phyloP scores from a whole-genome alignment of 2,113 vertebrate genomes.

The Syrmaticus mikado region DNA sequence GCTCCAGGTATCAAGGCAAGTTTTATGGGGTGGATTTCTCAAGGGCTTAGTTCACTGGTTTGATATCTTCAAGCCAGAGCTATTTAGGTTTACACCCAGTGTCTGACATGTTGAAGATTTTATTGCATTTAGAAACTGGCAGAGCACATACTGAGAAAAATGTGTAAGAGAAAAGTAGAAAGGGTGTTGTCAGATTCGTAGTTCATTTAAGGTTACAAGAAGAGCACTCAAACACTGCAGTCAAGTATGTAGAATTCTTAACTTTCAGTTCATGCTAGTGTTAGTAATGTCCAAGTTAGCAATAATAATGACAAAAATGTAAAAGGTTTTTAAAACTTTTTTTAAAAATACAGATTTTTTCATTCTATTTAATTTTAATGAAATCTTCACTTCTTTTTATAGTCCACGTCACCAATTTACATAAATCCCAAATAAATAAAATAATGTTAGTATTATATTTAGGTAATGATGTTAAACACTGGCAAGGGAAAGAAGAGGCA shows the following conservation, averaged over 20 bases:
- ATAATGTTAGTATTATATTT: neutral
- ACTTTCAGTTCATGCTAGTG: neutral
- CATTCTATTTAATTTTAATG: neutral
- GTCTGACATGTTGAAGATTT: conserved; percentile 55
- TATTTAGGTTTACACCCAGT: conserved; percentile 40
- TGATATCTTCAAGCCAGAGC: conserved; percentile 45
- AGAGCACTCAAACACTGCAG: neutral
- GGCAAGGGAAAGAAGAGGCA: neutral
- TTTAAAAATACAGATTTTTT: neutral
- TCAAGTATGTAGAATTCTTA: neutral
- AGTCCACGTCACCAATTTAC: neutral
- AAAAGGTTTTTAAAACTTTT: neutral
- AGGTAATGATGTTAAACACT: neutral
- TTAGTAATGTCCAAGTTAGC: neutral
- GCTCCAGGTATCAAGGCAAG: neutral
- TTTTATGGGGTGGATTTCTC: conserved; percentile 41
- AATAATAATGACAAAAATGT: neutral
- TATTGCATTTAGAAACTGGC: conserved; percentile 54
- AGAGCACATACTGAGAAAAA: conserved; percentile 42
- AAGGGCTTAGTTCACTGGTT: conserved; percentile 40
- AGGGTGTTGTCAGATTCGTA: conserved; percentile 10
- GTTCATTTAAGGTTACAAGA: conserved; percentile 56
- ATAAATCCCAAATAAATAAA: neutral
- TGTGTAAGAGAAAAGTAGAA: conserved; percentile 24
- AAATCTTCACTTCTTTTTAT: neutral